Evolutionary conservation across 2,888 invertebrate species (phyloP), one percentile per base, ranked within the genome.

Genomic region (Drosophila anomelani): DNA sequence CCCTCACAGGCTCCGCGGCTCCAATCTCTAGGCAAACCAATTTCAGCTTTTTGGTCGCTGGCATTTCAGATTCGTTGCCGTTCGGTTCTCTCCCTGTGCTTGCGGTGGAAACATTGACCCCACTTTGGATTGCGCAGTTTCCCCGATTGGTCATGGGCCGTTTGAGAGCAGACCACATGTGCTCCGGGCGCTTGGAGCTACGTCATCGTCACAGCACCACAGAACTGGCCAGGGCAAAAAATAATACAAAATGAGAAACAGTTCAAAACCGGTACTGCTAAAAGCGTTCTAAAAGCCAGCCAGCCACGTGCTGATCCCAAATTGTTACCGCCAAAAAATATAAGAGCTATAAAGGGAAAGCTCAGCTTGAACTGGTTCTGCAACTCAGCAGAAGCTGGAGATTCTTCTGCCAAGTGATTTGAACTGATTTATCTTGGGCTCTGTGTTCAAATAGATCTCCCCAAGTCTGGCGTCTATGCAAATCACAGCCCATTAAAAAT

Each of bases 281-380:
- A 54, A 32, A 54, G 49, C 36, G 57, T 54, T 54, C 53, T 58
- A 23, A 20, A 32, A 55, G 54, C 32, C 74, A 67, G 66, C 17
- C 59, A 66, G 75, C 84, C 84, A 84, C 84, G 84, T 84, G 84
- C 83, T 87, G 57, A n/a, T 73, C 58, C 49, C 12, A 60, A 36
- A 58, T 55, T 49, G 56, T 75, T 79, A 74, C 85, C 85, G 88
- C 84, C 88, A 87, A 84, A 85, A 82, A 79, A 80, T 55, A 38
- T 43, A 38, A 53, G 15, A 67, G 56, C 56, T 12, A 17, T 12
- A 10, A 47, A 62, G 51, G 44, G 29, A 47, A 44, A 62, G 23
- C 49, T 43, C 70, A 74, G 58, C 39, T 69, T 76, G 54, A 82
- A 82, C 88, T 82, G 77, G 88, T 85, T 84, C 74, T 36, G 60